These are phyloP conservation scores for Ostrea edulis DNA, from an alignment of 1,140 invertebrate species.

Conservation along the genomic window DNA sequence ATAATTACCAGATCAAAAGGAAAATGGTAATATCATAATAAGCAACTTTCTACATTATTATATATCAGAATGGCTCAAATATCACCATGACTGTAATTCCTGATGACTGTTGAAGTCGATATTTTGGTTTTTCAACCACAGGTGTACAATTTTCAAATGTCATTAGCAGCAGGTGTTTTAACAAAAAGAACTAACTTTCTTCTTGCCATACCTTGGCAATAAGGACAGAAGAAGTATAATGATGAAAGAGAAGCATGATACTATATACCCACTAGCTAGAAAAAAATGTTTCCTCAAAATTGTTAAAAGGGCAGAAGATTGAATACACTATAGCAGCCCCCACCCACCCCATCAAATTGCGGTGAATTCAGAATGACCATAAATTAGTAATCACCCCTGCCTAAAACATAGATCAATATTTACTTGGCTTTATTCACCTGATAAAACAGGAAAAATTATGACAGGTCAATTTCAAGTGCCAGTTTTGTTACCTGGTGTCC, in stretches of 20 bases:
- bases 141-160: conserved; percentile 8
- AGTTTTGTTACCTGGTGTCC: conserved; percentile 4
- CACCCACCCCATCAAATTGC: neutral
- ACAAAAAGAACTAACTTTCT: conserved; percentile 3
- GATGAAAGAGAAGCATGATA: neutral
- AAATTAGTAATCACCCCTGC: conserved; percentile 19
- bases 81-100: neutral
- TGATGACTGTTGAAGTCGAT: neutral
- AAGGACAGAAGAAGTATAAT: neutral
- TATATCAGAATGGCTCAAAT: neutral
- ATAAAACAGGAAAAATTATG: neutral
- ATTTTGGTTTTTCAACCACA: neutral
- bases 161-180: conserved; percentile 4
- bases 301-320: neutral
- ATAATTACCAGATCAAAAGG: neutral
- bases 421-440: neutral
- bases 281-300: neutral
- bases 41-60: conserved; percentile 28
- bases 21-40: conserved; percentile 8
- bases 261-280: neutral
- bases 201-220: neutral
- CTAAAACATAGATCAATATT: conserved; percentile 26
- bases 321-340: neutral
- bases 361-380: neutral
- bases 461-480: neutral